A percentile compares a stretch with the other conserved stretches of the same genome.
These are phyloP conservation scores for Drosophila algonquin DNA, from an alignment of 2,888 invertebrate genomes.

Conservation along the genomic window DNA sequence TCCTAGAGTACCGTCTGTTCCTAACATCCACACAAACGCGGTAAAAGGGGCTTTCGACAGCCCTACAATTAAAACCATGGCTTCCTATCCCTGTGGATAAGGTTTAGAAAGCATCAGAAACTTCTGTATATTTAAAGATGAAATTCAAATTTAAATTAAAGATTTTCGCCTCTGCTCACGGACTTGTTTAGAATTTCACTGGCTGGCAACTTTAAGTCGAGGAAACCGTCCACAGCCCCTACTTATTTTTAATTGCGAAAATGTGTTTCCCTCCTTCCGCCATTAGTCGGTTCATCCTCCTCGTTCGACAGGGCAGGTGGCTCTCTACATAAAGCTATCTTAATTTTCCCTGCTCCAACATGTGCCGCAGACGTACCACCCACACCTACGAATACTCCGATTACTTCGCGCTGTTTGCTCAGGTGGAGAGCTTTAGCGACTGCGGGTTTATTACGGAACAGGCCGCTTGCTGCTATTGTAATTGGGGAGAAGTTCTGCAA, in stretches of 20 bases:
- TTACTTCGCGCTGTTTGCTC: conserved; percentile 13
- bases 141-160: background rate
- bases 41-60: background rate
- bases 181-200: background rate
- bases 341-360: background rate
- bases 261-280: background rate
- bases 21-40: background rate
- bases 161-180: background rate
- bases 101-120: background rate
- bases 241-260: conserved; percentile 2
- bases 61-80: background rate
- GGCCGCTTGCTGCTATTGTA: conserved; percentile 16
- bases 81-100: background rate
- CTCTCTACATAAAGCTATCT: background rate
- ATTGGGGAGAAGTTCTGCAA: conserved; percentile 15
- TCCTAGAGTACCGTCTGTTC: background rate
- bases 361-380: background rate
- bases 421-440: conserved; percentile 14
- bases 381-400: background rate
- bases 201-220: background rate
- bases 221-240: background rate
- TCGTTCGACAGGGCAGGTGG: background rate
- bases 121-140: background rate
- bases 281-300: background rate
- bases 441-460: conserved; percentile 7